phyloP scores from a whole-genome alignment of 2,888 invertebrate genomes.

The Gnatocerus cornutus region DNA sequence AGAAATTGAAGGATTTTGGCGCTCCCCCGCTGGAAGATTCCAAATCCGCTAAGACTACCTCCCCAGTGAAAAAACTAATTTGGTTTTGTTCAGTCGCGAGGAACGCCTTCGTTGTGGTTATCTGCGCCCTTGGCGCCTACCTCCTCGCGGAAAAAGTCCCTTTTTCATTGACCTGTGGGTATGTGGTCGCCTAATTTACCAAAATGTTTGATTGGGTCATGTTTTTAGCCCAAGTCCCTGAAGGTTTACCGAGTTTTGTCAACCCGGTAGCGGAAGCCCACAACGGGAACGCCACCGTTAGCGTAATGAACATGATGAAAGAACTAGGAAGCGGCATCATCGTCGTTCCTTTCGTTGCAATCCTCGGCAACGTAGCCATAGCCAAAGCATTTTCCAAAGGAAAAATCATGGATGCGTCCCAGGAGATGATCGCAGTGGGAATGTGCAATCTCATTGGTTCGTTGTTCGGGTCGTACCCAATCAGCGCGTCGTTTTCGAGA shows the following conservation, averaged over 20 bases:
- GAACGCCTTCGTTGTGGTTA: conserved; percentile 81
- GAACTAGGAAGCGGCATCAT: conserved; percentile 78
- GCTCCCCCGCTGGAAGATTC: conserved; percentile 60
- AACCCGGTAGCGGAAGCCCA: conserved; percentile 70
- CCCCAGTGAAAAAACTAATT: conserved; percentile 72
- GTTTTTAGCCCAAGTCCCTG: conserved; percentile 37
- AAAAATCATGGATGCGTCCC: conserved; percentile 82
- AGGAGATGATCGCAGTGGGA: conserved; percentile 86
- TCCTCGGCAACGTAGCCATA: conserved; percentile 85
- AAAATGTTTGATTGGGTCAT: conserved; percentile 18
- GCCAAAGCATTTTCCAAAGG: conserved; percentile 84
- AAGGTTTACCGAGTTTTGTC: conserved; percentile 74
- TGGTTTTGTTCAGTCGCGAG: conserved; percentile 80
- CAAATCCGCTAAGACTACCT: conserved; percentile 63
- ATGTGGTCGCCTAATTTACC: conserved; percentile 6
- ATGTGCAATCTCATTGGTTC: conserved; percentile 82
- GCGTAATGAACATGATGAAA: conserved; percentile 76
- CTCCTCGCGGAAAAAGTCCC: conserved; percentile 73
- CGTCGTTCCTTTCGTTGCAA: conserved; percentile 79
- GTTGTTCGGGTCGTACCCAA: conserved; percentile 86
- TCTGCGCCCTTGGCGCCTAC: conserved; percentile 76
- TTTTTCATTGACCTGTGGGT: conserved; percentile 76
- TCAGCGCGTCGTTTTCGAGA: conserved; percentile 82
- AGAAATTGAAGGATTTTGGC: conserved; percentile 75
- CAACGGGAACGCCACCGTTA: conserved; percentile 69